A percentile compares a stretch with the other conserved stretches of the same genome.
Conservation (phyloP, 2,888 invertebrate species). For the Iselma pallidipennis region DNA sequence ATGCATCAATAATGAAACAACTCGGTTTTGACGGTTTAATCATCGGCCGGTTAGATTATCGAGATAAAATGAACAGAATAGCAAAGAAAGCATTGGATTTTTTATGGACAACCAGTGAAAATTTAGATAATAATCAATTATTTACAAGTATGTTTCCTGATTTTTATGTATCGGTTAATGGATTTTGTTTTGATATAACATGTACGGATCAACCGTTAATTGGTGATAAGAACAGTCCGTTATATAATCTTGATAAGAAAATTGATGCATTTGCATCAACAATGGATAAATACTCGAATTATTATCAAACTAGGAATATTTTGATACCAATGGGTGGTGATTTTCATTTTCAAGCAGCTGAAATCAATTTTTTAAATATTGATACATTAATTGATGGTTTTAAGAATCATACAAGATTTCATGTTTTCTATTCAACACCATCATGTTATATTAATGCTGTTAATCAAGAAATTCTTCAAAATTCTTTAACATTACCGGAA, state of each 20-base stretch:
- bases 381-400: slow-evolving; percentile 57
- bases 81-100: slow-evolving; percentile 69
- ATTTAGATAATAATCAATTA: slow-evolving; percentile 32
- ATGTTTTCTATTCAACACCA: slow-evolving; percentile 81
- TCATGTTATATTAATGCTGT: slow-evolving; percentile 78
- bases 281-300: slow-evolving; percentile 44
- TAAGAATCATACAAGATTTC: slow-evolving; percentile 56
- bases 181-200: slow-evolving; percentile 73
- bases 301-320: slow-evolving; percentile 62
- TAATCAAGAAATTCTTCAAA: slow-evolving; percentile 53
- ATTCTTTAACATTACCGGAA: slow-evolving; percentile 40
- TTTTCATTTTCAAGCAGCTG: slow-evolving; percentile 65
- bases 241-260: slow-evolving; percentile 67
- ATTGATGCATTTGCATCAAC: slow-evolving; percentile 58
- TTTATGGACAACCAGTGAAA: slow-evolving; percentile 75
- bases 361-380: slow-evolving; percentile 63
- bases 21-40: slow-evolving; percentile 87
- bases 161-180: slow-evolving; percentile 11
- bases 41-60: slow-evolving; percentile 80
- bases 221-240: slow-evolving; percentile 64
- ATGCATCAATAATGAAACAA: slow-evolving; percentile 73
- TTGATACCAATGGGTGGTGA: slow-evolving; percentile 70
- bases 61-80: slow-evolving; percentile 69
- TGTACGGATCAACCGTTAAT: slow-evolving; percentile 69
- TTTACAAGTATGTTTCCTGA: slow-evolving; percentile 20